A percentile compares a stretch with the other conserved stretches of the same genome.
These are phyloP conservation scores for Ochotona curzoniae DNA, from an alignment of 2,113 vertebrate species.

Conservation along the genomic window DNA sequence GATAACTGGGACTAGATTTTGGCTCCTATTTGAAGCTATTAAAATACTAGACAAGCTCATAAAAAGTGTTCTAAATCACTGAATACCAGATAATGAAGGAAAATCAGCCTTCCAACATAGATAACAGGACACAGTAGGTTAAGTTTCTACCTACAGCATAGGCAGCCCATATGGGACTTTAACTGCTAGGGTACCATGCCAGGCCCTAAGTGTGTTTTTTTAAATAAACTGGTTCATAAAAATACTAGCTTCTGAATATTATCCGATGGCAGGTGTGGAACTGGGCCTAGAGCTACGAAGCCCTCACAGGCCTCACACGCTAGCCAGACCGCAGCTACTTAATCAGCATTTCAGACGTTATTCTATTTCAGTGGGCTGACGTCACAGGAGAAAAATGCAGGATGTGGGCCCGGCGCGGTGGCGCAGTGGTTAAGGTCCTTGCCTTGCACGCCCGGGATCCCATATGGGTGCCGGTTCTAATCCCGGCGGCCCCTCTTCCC, in stretches of 20 bases:
- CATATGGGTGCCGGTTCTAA: too few species aligned
- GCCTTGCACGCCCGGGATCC: too few species aligned
- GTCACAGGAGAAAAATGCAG: neutral
- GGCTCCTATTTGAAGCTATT: neutral
- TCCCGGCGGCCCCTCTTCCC: too few species aligned
- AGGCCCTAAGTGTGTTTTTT: too few species aligned
- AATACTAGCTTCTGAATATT: neutral
- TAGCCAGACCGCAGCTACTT: neutral
- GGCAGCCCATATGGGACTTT: too few species aligned
- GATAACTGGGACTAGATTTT: neutral
- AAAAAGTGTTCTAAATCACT: neutral
- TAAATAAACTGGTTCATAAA: too few species aligned
- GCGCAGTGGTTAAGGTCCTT: too few species aligned
- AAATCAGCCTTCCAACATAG: neutral
- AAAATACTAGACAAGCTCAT: neutral
- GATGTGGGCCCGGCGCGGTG: too few species aligned
- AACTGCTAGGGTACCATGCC: too few species aligned
- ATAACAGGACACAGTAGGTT: neutral
- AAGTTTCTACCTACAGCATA: too few species aligned
- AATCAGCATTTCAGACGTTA: neutral
- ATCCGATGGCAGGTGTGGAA: neutral
- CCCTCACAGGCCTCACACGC: neutral
- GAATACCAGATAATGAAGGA: neutral
- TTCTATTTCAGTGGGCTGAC: neutral
- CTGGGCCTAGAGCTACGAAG: neutral